Evolutionary conservation across 2,797 vertebrate species (phyloP).

Genomic region (Sebastes hubbsi): DNA sequence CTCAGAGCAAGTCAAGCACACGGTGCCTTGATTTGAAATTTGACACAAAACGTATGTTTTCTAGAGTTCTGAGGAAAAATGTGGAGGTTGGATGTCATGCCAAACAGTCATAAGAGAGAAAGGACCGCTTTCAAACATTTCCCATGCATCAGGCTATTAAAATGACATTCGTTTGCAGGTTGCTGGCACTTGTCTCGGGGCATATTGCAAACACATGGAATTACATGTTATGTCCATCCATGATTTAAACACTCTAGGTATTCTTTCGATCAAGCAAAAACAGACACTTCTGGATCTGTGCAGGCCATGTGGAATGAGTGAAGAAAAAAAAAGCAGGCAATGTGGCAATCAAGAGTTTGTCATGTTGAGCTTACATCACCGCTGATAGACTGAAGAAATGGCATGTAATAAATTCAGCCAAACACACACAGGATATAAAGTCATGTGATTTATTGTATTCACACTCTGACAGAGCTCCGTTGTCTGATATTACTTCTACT

Average conservation of each 20-base stretch:
- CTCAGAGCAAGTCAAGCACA: constrained; percentile 51
- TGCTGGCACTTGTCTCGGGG: constrained; percentile 77
- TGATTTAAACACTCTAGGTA: constrained; percentile 78
- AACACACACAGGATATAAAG: constrained; percentile 8
- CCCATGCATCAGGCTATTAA: constrained; percentile 79
- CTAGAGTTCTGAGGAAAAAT: constrained; percentile 69
- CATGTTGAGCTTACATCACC: constrained; percentile 45
- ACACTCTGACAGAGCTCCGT: constrained; percentile 20
- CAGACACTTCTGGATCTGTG: constrained; percentile 60
- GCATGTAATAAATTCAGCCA: constrained; percentile 13
- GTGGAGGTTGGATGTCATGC: constrained; percentile 73
- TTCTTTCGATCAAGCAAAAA: constrained; percentile 67
- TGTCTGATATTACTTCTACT: constrained; percentile 1
- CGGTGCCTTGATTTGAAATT: constrained; percentile 70
- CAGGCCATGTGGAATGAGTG: constrained; percentile 66
- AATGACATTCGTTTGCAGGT: constrained; percentile 81
- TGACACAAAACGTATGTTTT: constrained; percentile 80
- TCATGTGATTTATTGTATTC: constrained; percentile 27
- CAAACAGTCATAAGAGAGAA: constrained; percentile 78
- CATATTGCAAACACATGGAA: constrained; percentile 83
- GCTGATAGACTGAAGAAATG: constrained; percentile 18
- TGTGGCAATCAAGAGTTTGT: constrained; percentile 54
- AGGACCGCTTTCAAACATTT: constrained; percentile 80
- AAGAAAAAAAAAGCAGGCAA: constrained; percentile 33
- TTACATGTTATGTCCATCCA: constrained; percentile 74